Conservation (phyloP, 2,113 vertebrate genomes). For the Lepus europaeus region DNA sequence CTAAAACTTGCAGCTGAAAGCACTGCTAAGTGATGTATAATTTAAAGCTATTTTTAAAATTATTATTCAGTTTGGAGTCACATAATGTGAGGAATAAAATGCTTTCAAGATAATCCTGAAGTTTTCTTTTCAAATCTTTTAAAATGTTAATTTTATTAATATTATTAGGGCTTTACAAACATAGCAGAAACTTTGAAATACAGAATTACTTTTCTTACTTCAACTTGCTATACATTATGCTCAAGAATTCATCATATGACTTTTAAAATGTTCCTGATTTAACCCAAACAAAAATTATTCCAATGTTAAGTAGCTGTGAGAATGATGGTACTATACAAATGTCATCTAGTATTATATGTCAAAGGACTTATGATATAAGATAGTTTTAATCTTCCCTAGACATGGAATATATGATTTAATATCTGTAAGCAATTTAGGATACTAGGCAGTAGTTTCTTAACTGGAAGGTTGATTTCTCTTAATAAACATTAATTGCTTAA, state of each 20-base stretch:
- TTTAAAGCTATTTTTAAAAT: conserved; percentile 37
- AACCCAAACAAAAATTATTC: not conserved
- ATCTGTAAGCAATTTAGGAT: conserved; percentile 74
- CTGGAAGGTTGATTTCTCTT: conserved; percentile 34
- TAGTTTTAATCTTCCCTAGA: conserved; percentile 2
- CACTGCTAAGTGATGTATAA: not conserved
- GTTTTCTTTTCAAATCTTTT: not conserved
- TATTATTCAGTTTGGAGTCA: not conserved
- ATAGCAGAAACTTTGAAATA: conserved; percentile 6
- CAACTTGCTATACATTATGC: not conserved
- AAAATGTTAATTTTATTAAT: conserved; percentile 43
- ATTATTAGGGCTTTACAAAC: conserved; percentile 12
- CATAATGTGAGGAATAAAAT: not conserved
- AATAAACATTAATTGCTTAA: conserved; percentile 78
- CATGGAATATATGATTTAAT: conserved; percentile 66
- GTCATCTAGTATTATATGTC: not conserved
- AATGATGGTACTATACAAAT: not conserved
- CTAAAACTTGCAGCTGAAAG: not conserved
- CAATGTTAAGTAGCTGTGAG: not conserved
- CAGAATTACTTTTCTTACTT: not conserved
- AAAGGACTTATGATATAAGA: not conserved
- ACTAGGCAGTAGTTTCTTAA: conserved; percentile 65
- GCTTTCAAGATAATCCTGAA: conserved; percentile 34
- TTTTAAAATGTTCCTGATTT: not conserved
- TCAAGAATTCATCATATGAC: not conserved